These are phyloP conservation scores for Amphilophus citrinellus DNA, from an alignment of 2,113 vertebrate species.

Conservation along the genomic window DNA sequence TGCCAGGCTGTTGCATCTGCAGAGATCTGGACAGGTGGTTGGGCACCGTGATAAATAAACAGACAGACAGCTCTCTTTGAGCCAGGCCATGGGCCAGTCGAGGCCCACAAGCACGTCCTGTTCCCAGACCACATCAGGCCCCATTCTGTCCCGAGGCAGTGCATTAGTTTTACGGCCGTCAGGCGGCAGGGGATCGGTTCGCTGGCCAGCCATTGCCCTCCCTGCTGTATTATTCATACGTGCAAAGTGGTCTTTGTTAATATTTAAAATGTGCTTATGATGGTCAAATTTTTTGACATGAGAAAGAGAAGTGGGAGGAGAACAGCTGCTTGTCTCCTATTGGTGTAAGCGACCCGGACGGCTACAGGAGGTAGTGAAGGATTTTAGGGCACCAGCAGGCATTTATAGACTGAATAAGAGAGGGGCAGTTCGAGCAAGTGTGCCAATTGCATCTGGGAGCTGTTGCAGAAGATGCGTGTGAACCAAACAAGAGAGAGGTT, in stretches of 20 bases:
- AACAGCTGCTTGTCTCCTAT: slow-evolving; percentile 56
- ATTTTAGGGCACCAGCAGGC: slow-evolving; percentile 62
- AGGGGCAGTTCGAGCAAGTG: slow-evolving; percentile 43
- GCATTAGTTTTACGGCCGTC: slow-evolving; percentile 85
- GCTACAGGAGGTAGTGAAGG: slow-evolving; percentile 43
- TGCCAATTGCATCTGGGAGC: slow-evolving; percentile 52
- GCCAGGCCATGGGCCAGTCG: slow-evolving; percentile 38
- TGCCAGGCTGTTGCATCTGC: slow-evolving; percentile 69
- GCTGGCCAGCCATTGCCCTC: slow-evolving; percentile 78
- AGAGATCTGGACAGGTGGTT: slow-evolving; percentile 65
- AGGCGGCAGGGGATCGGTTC: slow-evolving; percentile 77
- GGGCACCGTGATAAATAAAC: slow-evolving; percentile 49
- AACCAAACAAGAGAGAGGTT: slow-evolving; percentile 48
- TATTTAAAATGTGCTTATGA: slow-evolving; percentile 88
- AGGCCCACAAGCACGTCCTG: slow-evolving; percentile 51
- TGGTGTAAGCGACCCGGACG: slow-evolving; percentile 44
- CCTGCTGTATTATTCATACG: slow-evolving; percentile 85
- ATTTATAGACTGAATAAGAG: slow-evolving; percentile 63
- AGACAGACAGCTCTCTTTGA: slow-evolving; percentile 49
- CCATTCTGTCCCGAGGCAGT: slow-evolving; percentile 72
- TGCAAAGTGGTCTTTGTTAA: slow-evolving; percentile 88
- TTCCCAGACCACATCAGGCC: slow-evolving; percentile 52
- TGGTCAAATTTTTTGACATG: slow-evolving; percentile 77
- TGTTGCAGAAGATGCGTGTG: slow-evolving; percentile 35
- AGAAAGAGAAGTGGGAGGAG: slow-evolving; percentile 56